Evolutionary conservation across 2,888 invertebrate species (phyloP), one percentile per base, ranked within the genome.

Genomic region (Erpobdella octoculata): DNA sequence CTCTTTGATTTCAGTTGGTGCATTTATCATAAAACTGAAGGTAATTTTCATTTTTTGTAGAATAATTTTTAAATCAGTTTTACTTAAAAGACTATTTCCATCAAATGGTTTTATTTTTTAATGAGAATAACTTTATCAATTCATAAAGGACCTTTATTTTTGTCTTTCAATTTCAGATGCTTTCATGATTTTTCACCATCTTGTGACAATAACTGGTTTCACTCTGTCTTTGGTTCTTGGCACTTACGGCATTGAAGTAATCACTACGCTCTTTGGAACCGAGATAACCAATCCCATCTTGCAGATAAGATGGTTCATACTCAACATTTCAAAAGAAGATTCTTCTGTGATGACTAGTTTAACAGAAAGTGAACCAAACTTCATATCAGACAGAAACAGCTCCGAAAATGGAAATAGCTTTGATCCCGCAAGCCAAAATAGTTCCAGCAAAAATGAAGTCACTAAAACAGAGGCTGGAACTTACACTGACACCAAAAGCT

Each of bases 211-310:
- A 12, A 18, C 76, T 4, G 82, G 82, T 2, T 74, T 80, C 68
- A 65, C 75, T 0, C 72, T 78, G 41, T 78, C 78, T 33, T 73
- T 81, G 21, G 46, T 77, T 33, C 48, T 74, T 9, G 79, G 79
- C 15, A 73, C 71, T 31, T 80, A 79, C 48, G 83, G 83, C 59
- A 79, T 80, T 2, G 83, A 83, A 74, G 74, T 82, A 72, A 77
- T 80, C n/a, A 79, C 80, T 18, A 80, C 81, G 4, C 76, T 83
- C 25, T 78, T 78, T 46, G 82, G 81, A 0, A 78, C 81, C 0
- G 83, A 83, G 74, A 72, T 81, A 25, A 80, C 82, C 53, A 83
- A 82, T 73, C 83, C 83, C 0, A 75, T 83, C 5, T 77, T 83
- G 12, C 83, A 83, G 75, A 37, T 78, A n/a, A 78, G 83, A 1